Percentiles rank a stretch among this genome's conserved stretches.
These are phyloP conservation scores for Goniozus legneri DNA, from an alignment of 1,140 invertebrate species.

Conservation along the genomic window DNA sequence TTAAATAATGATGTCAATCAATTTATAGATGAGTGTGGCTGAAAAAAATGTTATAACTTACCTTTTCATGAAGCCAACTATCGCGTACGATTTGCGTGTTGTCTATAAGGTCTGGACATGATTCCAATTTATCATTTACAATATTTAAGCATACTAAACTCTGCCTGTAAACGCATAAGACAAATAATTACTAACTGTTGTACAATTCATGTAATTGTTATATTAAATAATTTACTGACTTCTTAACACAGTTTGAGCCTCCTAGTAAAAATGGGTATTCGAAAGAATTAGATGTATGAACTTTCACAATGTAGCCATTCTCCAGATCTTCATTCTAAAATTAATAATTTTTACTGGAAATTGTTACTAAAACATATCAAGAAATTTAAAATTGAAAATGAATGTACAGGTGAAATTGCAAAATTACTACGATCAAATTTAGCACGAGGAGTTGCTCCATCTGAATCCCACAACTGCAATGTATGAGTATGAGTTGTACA, in stretches of 20 bases:
- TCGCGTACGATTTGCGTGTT: constrained; percentile 68
- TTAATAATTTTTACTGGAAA: constrained; percentile 4
- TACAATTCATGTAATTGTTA: neutral
- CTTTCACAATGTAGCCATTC: constrained; percentile 64
- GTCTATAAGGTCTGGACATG: constrained; percentile 54
- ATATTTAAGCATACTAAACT: constrained; percentile 59
- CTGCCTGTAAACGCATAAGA: constrained; percentile 39
- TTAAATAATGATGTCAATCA: no score
- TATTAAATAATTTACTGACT: constrained; percentile 42
- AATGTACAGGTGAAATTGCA: constrained; percentile 25
- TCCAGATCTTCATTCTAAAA: constrained; percentile 59
- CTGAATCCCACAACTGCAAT: constrained; percentile 69
- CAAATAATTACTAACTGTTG: no score
- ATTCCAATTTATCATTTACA: constrained; percentile 52
- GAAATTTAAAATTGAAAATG: constrained; percentile 6
- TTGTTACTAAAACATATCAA: constrained; percentile 15
- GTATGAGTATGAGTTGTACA: constrained; percentile 71
- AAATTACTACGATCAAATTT: constrained; percentile 57
- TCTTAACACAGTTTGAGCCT: constrained; percentile 60
- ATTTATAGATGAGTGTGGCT: no score
- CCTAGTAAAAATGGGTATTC: constrained; percentile 57
- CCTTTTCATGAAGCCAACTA: constrained; percentile 61
- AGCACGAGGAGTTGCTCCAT: constrained; percentile 58
- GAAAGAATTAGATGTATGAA: constrained; percentile 35
- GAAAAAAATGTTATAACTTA: constrained; percentile 27